Percentiles rank a stretch among this genome's conserved stretches.
Evolutionary conservation across 1,140 invertebrate genomes (phyloP).

Genomic region (Chrysomallon squamiferum): DNA sequence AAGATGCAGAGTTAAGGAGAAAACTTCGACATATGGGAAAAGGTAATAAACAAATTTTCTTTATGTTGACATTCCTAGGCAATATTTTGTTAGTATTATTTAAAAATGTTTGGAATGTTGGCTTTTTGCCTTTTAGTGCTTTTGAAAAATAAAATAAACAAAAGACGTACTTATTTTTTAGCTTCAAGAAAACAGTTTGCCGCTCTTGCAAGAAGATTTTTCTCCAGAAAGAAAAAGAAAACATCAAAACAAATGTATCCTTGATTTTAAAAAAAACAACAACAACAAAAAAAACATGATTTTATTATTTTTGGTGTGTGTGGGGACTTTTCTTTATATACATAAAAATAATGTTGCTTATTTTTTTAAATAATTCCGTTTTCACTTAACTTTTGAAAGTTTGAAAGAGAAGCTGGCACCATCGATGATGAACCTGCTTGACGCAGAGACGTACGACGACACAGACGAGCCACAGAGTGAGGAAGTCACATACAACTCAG

Average conservation of each 20-base stretch:
- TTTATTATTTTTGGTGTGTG: no score
- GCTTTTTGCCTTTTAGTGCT: no score
- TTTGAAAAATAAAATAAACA: no score
- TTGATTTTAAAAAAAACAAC: no score
- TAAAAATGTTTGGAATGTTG: no score
- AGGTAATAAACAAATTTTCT: constrained; percentile 62
- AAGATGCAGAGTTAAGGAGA: constrained; percentile 79
- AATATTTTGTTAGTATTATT: no score
- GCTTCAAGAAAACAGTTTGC: constrained; percentile 53
- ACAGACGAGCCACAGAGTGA: constrained; percentile 17
- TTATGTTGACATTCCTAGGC: no score
- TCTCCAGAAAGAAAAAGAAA: constrained; percentile 44
- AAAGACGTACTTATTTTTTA: no score
- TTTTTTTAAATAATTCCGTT: background rate
- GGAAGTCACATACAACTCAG: no score
- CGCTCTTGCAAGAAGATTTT: constrained; percentile 48
- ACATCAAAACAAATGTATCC: constrained; percentile 47
- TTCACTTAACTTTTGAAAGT: constrained; percentile 11
- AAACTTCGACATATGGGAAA: constrained; percentile 88
- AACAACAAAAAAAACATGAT: no score
- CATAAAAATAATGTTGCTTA: background rate
- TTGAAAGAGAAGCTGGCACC: constrained; percentile 45
- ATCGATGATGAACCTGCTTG: constrained; percentile 47
- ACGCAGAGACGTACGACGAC: constrained; percentile 43
- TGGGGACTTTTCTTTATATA: no score